These are phyloP conservation scores for roundworm (Caenorhabditis elegans) DNA, from an alignment of 1,140 invertebrate species.

Conservation along the genomic window DNA sequence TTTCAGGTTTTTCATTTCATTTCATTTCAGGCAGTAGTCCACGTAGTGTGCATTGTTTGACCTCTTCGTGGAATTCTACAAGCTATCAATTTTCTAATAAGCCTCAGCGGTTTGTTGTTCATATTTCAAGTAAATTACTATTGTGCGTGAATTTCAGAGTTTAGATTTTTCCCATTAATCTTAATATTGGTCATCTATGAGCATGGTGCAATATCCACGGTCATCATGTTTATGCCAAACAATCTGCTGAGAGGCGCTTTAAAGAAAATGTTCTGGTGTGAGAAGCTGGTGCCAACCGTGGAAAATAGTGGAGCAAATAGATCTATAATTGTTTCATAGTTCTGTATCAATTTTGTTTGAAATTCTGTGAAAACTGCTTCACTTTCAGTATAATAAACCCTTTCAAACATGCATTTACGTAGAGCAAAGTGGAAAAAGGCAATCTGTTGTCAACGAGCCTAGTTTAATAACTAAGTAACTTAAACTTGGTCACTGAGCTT, in stretches of 20 bases:
- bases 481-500: too few species aligned
- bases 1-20: too few species aligned
- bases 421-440: too few species aligned
- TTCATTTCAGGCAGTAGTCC: background rate
- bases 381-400: too few species aligned
- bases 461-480: too few species aligned
- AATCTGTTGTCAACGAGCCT: too few species aligned
- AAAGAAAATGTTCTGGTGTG: conserved; percentile 1
- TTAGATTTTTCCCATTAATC: background rate
- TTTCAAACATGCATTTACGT: too few species aligned
- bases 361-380: too few species aligned
- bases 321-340: too few species aligned
- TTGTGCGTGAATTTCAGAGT: background rate
- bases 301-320: too few species aligned
- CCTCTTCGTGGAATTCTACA: background rate
- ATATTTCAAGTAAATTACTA: background rate
- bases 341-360: too few species aligned
- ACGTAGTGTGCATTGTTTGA: background rate
- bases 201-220: background rate
- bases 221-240: background rate
- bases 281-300: too few species aligned
- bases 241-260: background rate
- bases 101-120: background rate
- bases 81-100: background rate
- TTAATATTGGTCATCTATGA: background rate